These are phyloP conservation scores for Bambusicola thoracicus DNA, from an alignment of 2,113 vertebrate species.

Conservation along the genomic window DNA sequence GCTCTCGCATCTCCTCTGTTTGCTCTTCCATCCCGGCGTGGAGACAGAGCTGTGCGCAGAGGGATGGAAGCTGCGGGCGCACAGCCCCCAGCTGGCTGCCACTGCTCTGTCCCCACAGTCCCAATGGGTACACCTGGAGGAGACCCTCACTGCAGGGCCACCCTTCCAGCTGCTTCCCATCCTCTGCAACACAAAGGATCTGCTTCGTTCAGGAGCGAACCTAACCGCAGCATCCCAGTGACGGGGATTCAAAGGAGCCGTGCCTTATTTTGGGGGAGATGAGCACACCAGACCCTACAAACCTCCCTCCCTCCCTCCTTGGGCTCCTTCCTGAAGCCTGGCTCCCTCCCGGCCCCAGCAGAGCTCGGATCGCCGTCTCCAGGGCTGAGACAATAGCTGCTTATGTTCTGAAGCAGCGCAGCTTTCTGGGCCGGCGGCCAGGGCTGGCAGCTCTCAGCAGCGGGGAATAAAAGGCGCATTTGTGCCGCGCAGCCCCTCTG, in stretches of 20 bases:
- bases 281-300: neutral
- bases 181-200: neutral
- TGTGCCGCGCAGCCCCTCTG: slow-evolving; percentile 43
- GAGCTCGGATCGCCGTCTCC: slow-evolving; percentile 33
- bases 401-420: slow-evolving; percentile 47
- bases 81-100: rapidly evolving
- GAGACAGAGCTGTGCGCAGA: rapidly evolving
- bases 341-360: neutral
- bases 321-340: slow-evolving; percentile 3
- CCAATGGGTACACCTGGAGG: neutral
- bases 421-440: slow-evolving; percentile 69
- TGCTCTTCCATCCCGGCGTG: neutral
- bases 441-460: slow-evolving; percentile 60
- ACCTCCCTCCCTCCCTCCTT: neutral
- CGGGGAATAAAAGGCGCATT: slow-evolving; percentile 58
- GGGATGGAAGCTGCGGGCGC: neutral
- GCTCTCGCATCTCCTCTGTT: too few relatives aligned
- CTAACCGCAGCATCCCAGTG: neutral
- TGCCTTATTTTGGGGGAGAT: neutral
- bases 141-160: neutral
- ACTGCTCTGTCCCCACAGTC: rapidly evolving
- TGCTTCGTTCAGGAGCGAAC: neutral
- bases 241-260: neutral
- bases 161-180: neutral
- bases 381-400: slow-evolving; percentile 67